A percentile compares a stretch with the other conserved stretches of the same genome.
These are phyloP conservation scores for Dolichomitus sp. DNA, from an alignment of 2,888 invertebrate species.

Conservation along the genomic window DNA sequence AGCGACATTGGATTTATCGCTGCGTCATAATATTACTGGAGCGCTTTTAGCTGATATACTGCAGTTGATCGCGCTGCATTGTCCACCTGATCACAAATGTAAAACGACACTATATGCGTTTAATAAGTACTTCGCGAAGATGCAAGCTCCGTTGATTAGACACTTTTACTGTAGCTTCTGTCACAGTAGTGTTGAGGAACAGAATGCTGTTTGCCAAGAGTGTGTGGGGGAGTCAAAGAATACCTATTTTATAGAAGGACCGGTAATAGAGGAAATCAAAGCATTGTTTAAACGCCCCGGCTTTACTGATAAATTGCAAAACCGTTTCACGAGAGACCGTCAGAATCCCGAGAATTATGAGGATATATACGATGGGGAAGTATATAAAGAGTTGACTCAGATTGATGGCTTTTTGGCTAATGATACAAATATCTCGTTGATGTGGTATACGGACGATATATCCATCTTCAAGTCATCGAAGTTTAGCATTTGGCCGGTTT, in stretches of 20 bases:
- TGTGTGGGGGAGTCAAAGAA: slow-evolving; percentile 1
- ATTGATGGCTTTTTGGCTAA: not conserved
- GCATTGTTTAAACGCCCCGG: slow-evolving; percentile 50
- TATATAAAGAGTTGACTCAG: slow-evolving; percentile 32
- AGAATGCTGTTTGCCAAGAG: slow-evolving; percentile 12
- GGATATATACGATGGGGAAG: slow-evolving; percentile 46
- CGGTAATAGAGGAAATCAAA: slow-evolving; percentile 53
- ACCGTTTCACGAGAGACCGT: slow-evolving; percentile 4
- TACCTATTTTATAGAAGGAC: slow-evolving; percentile 61
- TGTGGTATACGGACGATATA: slow-evolving; percentile 14
- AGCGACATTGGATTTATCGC: too few species aligned
- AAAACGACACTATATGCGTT: slow-evolving; percentile 54
- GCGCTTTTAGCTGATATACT: too few species aligned
- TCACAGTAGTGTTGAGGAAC: slow-evolving; percentile 13
- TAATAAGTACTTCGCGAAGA: slow-evolving; percentile 48
- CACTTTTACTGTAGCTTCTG: slow-evolving; percentile 58
- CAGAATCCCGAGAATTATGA: slow-evolving; percentile 21
- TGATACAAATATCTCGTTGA: not conserved
- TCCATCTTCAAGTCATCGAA: slow-evolving; percentile 11
- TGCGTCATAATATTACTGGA: too few species aligned
- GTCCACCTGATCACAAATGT: slow-evolving; percentile 41
- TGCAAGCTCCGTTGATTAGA: slow-evolving; percentile 36
- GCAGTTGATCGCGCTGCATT: slow-evolving; percentile 20
- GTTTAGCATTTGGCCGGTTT: not conserved
- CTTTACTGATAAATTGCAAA: slow-evolving; percentile 43